Evolutionary conservation across 2,888 invertebrate genomes (phyloP), one percentile per base, ranked within the genome.

Genomic region (Eulithis testata): DNA sequence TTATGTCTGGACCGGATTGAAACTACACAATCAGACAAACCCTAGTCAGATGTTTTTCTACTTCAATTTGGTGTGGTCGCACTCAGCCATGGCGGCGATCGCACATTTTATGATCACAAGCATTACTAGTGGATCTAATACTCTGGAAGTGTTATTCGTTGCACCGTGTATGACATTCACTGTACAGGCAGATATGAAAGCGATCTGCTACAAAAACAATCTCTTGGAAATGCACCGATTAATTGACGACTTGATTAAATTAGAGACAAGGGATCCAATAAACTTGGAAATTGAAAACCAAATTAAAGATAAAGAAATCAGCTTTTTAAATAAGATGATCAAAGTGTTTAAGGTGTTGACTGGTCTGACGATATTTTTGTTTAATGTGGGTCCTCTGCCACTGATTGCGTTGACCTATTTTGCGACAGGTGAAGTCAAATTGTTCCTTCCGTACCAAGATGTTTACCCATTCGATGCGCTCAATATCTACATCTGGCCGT

Each of bases 401-500:
- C n/a, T 51, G 37, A 63, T 43, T 47, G 45, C 37, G 11, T 9
- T 63, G n/a, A 52, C 57, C 9, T 63, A 63, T 52, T 63, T 9
- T 37, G 37, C 8, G 4, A 57, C 57, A 8, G 57, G 57, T 4
- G 37, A 63, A 27, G 21, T 63, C 0, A 21, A 49, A 47, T 40
- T 63, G 52, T 36, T 54, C 9, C 27, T 63, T 11, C 63, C 63
- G 21, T 63, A 52, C 14, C 49, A 49, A 49, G 21, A 49, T 49
- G 4, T 49, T 11, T 49, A 49, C 21, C 49, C 49, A 49, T 49
- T 49, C 6, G 21, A 49, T 21, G 49, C 49, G 8, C 45, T 63
- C 11, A 37, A 63, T 52, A 54, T 74, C 1, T 77, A 76, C 66
- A 73, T 69, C 44, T 77, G 77, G 77, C 77, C 77, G 7, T 71